Evolutionary conservation across 2,888 invertebrate genomes (phyloP).

Genomic region (Capitulum mitella): DNA sequence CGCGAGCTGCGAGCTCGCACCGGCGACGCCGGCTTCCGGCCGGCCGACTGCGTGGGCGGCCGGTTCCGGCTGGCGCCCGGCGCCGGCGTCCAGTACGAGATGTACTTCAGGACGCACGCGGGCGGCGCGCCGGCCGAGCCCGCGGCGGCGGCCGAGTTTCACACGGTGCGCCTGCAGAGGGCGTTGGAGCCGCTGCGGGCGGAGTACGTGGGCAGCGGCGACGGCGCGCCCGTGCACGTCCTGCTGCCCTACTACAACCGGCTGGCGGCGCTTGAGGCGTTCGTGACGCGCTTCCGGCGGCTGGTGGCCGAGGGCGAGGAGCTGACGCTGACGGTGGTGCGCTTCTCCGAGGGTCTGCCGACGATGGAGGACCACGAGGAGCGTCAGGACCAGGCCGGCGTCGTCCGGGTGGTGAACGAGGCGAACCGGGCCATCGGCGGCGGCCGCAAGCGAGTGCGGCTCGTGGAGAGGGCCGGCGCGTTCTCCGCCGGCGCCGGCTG

Average conservation of each 20-base stretch:
- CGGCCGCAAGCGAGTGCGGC: neutral
- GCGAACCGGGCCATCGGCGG: neutral
- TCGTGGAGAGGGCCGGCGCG: neutral
- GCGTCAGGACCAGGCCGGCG: neutral
- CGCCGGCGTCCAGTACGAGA: neutral
- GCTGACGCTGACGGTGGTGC: neutral
- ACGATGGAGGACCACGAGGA: neutral
- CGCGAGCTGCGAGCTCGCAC: neutral
- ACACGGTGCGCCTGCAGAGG: neutral
- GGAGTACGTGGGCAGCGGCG: neutral
- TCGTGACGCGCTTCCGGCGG: neutral
- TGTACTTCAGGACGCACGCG: neutral
- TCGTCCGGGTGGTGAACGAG: neutral
- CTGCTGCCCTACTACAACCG: neutral
- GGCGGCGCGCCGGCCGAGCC: neutral
- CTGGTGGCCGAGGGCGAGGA: neutral
- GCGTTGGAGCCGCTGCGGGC: neutral
- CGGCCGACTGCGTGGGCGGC: neutral
- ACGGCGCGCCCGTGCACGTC: neutral
- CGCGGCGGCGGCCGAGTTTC: neutral
- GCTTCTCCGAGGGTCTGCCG: neutral
- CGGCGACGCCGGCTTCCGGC: neutral
- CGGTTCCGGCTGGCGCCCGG: neutral
- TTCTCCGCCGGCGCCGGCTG: conserved; percentile 31
- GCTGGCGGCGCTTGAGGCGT: neutral